Conservation (phyloP, 2,888 invertebrate species). For the Camptogramma bilineatum region DNA sequence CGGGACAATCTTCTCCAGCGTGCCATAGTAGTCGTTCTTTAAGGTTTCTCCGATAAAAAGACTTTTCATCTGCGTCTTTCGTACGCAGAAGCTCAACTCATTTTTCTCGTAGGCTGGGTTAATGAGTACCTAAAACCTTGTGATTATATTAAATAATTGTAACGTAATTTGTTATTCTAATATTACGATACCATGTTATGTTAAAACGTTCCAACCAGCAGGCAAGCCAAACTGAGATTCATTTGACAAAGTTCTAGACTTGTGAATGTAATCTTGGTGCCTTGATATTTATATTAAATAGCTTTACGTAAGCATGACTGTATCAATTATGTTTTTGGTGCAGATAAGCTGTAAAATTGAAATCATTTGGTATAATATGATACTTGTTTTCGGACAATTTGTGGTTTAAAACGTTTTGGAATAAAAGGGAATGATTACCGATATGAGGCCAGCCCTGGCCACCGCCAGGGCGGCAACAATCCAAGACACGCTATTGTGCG, state of each 20-base stretch:
- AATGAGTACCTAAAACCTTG: constrained; percentile 87
- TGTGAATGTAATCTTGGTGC: too few species aligned
- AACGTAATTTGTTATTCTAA: neutral
- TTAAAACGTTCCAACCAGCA: too few species aligned
- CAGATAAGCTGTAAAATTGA: too few species aligned
- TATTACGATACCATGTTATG: too few species aligned
- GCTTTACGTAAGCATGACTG: too few species aligned
- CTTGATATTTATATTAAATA: too few species aligned
- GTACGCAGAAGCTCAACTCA: constrained; percentile 91
- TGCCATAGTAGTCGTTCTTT: constrained; percentile 88
- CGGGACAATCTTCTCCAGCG: constrained; percentile 86
- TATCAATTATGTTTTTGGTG: too few species aligned
- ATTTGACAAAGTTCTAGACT: too few species aligned
- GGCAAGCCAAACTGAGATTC: too few species aligned
- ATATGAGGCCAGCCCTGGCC: constrained; percentile 90
- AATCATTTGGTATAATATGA: too few species aligned
- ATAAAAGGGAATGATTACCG: constrained; percentile 65
- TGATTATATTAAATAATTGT: constrained; percentile 9
- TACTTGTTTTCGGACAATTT: too few species aligned
- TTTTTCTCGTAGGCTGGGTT: constrained; percentile 91
- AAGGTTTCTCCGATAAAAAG: constrained; percentile 88
- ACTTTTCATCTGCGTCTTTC: constrained; percentile 89
- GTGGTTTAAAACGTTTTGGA: neutral
- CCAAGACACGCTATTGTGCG: constrained; percentile 93
- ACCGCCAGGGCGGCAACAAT: constrained; percentile 89